Evolutionary conservation across 2,888 invertebrate genomes (phyloP).

Genomic region (Aporophyla lueneburgensis): DNA sequence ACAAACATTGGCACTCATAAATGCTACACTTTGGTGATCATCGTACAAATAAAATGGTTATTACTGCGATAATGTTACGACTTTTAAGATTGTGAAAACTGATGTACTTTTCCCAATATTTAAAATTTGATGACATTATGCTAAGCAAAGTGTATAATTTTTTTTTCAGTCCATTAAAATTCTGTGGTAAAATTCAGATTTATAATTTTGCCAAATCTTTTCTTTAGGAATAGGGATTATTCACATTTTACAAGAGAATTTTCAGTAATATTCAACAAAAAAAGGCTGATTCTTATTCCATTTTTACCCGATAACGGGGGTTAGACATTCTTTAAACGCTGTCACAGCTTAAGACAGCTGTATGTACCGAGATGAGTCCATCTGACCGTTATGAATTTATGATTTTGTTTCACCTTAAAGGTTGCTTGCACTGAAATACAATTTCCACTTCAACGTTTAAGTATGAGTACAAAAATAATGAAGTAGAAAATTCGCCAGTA

Average conservation of each 20-base stretch:
- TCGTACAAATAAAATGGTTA: slow-evolving; percentile 42
- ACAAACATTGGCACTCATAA: slow-evolving; percentile 52
- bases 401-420: background rate
- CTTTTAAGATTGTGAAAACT: background rate
- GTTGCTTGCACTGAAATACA: background rate
- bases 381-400: background rate
- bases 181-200: background rate
- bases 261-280: background rate
- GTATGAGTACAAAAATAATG: background rate
- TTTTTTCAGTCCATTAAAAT: background rate
- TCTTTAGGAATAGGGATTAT: too few relatives aligned
- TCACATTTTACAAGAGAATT: background rate
- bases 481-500: background rate
- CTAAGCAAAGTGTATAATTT: background rate
- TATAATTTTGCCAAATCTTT: background rate
- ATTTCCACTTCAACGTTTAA: background rate
- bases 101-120: background rate
- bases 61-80: slow-evolving; percentile 30
- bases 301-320: background rate
- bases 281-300: background rate
- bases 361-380: background rate
- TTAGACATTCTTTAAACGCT: too few relatives aligned
- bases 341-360: background rate
- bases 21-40: slow-evolving; percentile 35
- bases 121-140: background rate